phyloP scores from a whole-genome alignment of 2,888 invertebrate genomes.

The Glaucopsyche alexis region DNA sequence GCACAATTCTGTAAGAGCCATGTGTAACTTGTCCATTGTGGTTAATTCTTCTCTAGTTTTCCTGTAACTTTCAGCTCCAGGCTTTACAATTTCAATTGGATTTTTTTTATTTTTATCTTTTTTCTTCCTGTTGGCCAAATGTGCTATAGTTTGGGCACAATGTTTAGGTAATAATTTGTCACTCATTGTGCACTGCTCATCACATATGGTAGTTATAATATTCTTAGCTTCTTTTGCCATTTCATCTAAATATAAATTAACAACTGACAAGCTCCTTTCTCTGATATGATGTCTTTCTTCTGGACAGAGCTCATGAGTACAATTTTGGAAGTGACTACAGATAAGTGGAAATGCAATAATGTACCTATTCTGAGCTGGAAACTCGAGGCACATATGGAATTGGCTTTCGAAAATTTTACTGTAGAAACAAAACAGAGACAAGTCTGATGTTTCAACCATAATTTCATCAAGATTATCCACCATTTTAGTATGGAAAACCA shows the following conservation, averaged over 20 bases:
- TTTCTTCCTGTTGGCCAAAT: constrained; percentile 92
- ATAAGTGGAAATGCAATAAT: constrained; percentile 98
- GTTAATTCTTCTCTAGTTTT: constrained; percentile 98
- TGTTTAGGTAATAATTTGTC: constrained; percentile 97
- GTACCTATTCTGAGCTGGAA: constrained; percentile 98
- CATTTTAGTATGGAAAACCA: constrained; percentile 98
- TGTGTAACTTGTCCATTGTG: constrained; percentile 98
- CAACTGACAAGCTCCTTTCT: constrained; percentile 96
- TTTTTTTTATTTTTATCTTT: constrained; percentile 96
- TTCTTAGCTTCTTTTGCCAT: constrained; percentile 99
- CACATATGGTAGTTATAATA: constrained; percentile 98
- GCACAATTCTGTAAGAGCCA: constrained; percentile 98
- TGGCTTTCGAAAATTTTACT: constrained; percentile 98
- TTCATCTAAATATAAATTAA: constrained; percentile 98
- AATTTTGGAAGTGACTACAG: constrained; percentile 98
- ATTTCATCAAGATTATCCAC: constrained; percentile 99
- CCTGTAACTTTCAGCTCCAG: constrained; percentile 97
- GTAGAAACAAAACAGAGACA: constrained; percentile 98
- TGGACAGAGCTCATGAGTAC: constrained; percentile 98
- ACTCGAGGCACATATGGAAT: constrained; percentile 99
- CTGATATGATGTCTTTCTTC: constrained; percentile 98
- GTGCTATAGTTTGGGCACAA: constrained; percentile 94
- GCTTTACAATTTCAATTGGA: constrained; percentile 91
- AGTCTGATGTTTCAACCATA: constrained; percentile 96
- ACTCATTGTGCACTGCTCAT: constrained; percentile 98